Conservation (phyloP, 2,888 invertebrate genomes). For the Eumerus sabulonum region DNA sequence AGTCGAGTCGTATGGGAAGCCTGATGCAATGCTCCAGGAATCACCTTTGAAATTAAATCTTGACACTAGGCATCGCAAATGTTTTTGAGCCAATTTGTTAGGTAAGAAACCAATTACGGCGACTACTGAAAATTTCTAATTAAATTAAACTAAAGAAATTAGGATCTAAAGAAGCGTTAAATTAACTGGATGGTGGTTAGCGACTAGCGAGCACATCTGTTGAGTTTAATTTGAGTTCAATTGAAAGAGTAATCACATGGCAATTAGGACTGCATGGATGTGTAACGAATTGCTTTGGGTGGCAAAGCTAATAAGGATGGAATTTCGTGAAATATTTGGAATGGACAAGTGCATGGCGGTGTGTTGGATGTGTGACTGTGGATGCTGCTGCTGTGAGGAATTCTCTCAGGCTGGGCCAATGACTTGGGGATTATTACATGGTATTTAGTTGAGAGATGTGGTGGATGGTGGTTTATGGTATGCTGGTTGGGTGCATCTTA, state of each 20-base stretch:
- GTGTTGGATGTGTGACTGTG: too few species aligned
- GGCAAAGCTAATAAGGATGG: slow-evolving; percentile 8
- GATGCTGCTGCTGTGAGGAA: too few species aligned
- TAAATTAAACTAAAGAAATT: slow-evolving; percentile 39
- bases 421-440: too few species aligned
- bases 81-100: slow-evolving; percentile 22
- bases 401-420: too few species aligned
- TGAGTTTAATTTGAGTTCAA: slow-evolving; percentile 33
- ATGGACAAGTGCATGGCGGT: slow-evolving; percentile 1
- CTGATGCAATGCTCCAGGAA: slow-evolving; percentile 1
- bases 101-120: slow-evolving; percentile 36
- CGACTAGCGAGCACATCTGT: neutral
- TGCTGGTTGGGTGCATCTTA: too few species aligned
- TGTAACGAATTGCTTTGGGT: slow-evolving; percentile 9
- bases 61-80: slow-evolving; percentile 17
- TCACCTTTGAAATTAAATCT: slow-evolving; percentile 15
- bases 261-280: slow-evolving; percentile 3
- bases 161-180: slow-evolving; percentile 43
- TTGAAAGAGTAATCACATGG: slow-evolving; percentile 14
- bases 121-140: slow-evolving; percentile 39
- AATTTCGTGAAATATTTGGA: slow-evolving; percentile 15
- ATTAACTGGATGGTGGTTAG: slow-evolving; percentile 21
- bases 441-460: too few species aligned
- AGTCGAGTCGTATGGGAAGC: neutral
- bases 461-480: too few species aligned